Conservation (phyloP, 2,888 invertebrate genomes). For the Drosophila putrida region DNA sequence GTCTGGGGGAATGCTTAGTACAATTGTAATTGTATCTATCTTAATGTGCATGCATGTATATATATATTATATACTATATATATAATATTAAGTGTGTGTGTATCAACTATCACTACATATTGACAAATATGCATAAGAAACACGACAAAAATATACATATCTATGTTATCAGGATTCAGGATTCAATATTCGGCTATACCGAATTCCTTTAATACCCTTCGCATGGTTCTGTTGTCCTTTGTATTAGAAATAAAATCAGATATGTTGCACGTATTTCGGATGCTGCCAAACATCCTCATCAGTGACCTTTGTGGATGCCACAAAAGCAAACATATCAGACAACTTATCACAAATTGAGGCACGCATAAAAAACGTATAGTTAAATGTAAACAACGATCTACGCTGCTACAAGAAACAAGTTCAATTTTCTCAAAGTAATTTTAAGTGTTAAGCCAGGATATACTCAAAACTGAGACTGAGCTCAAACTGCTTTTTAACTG, state of each 20-base stretch:
- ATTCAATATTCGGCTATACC: constrained; percentile 22
- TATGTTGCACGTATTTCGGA: constrained; percentile 8
- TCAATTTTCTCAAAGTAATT: too few relatives aligned
- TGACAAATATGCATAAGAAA: constrained; percentile 22
- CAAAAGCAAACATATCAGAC: not conserved
- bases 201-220: constrained; percentile 26
- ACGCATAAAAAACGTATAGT: not conserved
- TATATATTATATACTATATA: constrained; percentile 2
- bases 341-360: not conserved
- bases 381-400: not conserved
- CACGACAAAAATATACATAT: constrained; percentile 11
- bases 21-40: constrained; percentile 10
- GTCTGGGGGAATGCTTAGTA: constrained; percentile 46
- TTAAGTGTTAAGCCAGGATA: too few relatives aligned
- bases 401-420: not conserved
- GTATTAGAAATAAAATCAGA: not conserved
- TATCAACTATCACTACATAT: constrained; percentile 38
- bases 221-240: constrained; percentile 19
- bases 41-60: constrained; percentile 12
- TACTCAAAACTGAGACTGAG: too few relatives aligned
- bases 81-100: constrained; percentile 2
- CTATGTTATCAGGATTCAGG: constrained; percentile 13
- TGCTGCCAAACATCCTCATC: constrained; percentile 8
- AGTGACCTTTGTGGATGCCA: constrained; percentile 1
- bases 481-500: too few relatives aligned